These are phyloP conservation scores for Leptogaster cylindrica DNA, from an alignment of 2,888 invertebrate genomes.

Conservation along the genomic window DNA sequence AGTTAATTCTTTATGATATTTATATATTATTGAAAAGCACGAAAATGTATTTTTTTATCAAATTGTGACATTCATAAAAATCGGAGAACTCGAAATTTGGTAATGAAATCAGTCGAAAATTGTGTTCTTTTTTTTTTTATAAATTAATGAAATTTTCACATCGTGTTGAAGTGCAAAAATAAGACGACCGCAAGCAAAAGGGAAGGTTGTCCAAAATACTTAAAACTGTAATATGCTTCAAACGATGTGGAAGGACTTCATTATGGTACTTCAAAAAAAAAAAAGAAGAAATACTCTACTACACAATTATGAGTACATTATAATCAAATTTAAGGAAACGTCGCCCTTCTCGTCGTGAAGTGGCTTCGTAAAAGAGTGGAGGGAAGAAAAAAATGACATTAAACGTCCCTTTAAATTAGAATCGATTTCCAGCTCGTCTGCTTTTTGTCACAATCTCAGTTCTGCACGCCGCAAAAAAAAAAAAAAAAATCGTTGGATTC, in stretches of 20 bases:
- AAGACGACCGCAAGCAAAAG: no score
- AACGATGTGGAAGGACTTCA: background rate
- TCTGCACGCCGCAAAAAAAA: slow-evolving; percentile 14
- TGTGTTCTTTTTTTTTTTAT: background rate
- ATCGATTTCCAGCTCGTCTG: slow-evolving; percentile 35
- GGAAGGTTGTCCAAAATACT: no score
- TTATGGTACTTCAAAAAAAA: background rate
- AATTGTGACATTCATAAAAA: no score
- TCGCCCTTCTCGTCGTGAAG: slow-evolving; percentile 7
- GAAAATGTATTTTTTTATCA: no score
- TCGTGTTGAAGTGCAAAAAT: no score
- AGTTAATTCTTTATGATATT: no score
- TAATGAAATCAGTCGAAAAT: no score
- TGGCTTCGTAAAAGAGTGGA: slow-evolving; percentile 24
- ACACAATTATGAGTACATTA: slow-evolving; percentile 42
- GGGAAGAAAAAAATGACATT: slow-evolving; percentile 27
- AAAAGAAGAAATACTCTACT: slow-evolving; percentile 28
- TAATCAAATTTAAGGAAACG: slow-evolving; percentile 36
- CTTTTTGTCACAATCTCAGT: slow-evolving; percentile 27
- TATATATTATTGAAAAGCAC: no score
- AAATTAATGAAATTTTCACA: no score
- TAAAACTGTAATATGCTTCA: no score
- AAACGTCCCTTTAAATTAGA: slow-evolving; percentile 35
- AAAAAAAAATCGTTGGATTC: no score
- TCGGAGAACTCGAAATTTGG: no score